Percentiles rank a stretch among this genome's conserved stretches.
phyloP scores from a whole-genome alignment of 2,888 invertebrate genomes.

The Ectropis crepuscularia region DNA sequence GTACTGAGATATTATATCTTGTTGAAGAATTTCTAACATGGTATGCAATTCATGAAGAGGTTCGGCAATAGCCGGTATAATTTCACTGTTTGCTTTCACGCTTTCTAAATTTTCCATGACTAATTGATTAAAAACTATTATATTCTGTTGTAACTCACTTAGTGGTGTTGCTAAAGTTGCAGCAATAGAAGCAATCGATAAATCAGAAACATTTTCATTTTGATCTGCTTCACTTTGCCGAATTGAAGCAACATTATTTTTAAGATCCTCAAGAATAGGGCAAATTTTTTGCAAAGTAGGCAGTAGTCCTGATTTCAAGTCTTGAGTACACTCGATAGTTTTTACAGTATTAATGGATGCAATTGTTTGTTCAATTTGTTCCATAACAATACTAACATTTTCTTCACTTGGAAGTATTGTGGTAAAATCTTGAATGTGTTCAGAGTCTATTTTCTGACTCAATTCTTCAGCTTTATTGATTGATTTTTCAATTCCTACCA shows the following conservation, averaged over 20 bases:
- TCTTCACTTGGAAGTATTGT: slow-evolving; percentile 40
- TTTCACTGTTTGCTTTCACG: slow-evolving; percentile 57
- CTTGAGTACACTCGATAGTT: slow-evolving; percentile 56
- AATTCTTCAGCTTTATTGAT: slow-evolving; percentile 66
- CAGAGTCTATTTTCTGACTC: slow-evolving; percentile 61
- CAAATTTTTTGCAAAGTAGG: slow-evolving; percentile 64
- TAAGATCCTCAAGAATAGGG: slow-evolving; percentile 71
- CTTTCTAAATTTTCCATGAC: slow-evolving; percentile 66
- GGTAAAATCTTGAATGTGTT: slow-evolving; percentile 59
- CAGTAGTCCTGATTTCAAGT: slow-evolving; percentile 47
- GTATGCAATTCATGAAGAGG: slow-evolving; percentile 75
- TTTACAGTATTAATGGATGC: slow-evolving; percentile 64
- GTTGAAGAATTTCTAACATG: slow-evolving; percentile 75
- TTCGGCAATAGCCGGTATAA: slow-evolving; percentile 71
- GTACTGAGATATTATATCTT: slow-evolving; percentile 74
- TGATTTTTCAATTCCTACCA: slow-evolving; percentile 64
- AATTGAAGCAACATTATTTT: slow-evolving; percentile 64
- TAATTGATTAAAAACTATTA: slow-evolving; percentile 64
- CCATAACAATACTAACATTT: slow-evolving; percentile 60
- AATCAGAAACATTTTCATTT: slow-evolving; percentile 60
- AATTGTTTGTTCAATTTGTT: slow-evolving; percentile 70
- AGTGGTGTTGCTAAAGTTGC: slow-evolving; percentile 68
- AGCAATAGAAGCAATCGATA: slow-evolving; percentile 73
- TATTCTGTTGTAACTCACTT: slow-evolving; percentile 67
- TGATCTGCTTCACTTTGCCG: slow-evolving; percentile 47